These are phyloP conservation scores for Poecilia velifera DNA, from an alignment of 2,797 vertebrate species.

Conservation along the genomic window DNA sequence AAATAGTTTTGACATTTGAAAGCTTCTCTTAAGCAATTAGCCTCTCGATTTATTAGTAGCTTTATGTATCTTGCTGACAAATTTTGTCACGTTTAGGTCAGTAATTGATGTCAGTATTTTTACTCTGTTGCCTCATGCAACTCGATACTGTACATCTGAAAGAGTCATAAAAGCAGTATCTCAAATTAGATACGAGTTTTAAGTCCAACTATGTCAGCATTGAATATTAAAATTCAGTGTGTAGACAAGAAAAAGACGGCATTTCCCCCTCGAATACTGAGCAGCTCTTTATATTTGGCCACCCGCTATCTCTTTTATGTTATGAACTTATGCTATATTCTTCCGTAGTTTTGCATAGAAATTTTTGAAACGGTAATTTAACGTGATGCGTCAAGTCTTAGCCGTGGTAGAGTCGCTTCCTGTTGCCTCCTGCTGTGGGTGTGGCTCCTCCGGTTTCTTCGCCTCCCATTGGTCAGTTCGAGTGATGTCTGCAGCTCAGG, in stretches of 20 bases:
- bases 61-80: constrained; percentile 23
- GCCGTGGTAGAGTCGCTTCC: constrained; percentile 54
- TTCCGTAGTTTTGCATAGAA: accelerated
- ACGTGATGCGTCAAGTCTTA: constrained; percentile 15
- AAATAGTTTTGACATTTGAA: neutral
- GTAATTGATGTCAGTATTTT: neutral
- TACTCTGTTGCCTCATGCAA: neutral
- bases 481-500: constrained; percentile 36
- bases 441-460: constrained; percentile 40
- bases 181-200: neutral
- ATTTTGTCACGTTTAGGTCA: neutral
- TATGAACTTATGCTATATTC: too few species aligned
- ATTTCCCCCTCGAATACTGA: neutral
- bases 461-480: constrained; percentile 59
- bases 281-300: neutral
- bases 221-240: neutral
- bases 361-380: neutral
- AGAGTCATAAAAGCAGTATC: neutral
- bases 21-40: neutral
- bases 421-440: constrained; percentile 67
- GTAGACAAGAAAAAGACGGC: neutral
- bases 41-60: neutral
- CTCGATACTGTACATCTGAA: neutral
- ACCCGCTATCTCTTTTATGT: accelerated
- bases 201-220: neutral